Base-by-base conservation (phyloP, 2,797 vertebrate species). In the Dicrostonyx torquatus region DNA sequence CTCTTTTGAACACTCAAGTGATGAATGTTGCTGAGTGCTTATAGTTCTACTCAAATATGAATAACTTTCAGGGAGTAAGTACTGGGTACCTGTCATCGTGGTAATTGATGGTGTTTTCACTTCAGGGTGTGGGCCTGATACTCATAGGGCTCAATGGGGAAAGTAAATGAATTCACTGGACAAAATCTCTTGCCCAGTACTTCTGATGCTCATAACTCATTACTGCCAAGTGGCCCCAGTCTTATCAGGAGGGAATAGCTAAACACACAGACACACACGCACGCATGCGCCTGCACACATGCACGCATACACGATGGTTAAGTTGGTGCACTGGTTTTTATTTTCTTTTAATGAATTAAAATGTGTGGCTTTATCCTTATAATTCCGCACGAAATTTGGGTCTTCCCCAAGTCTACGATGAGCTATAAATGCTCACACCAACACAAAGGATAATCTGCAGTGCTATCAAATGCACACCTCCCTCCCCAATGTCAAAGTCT, bases 51-150 rank as follows among this genome's bases (percentile, higher is more conserved):
- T 98, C 98, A 98, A 99, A 98, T 98, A 99, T 97, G 98, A 99
- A 98, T 98, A 99, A 98, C 98, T 98, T 98, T 98, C 98, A 98
- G 98, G 98, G 98, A 98, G 97, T 29, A 85, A 98, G 98, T 99
- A 98, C 98, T 98, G 98, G 97, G 98, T 96, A 98, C 98, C 99
- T 99, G 99, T 99, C 99, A 98, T 97, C 97, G 96, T 98, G 98
- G 98, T 99, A 99, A 99, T 98, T 99, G 99, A 99, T 99, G 99
- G 99, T 99, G 99, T 99, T 99, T 99, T 99, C 98, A 99, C 99
- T 99, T 98, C 98, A 99, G 99, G 99, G 99, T 99, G 98, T 99
- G 98, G 98, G 98, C 98, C 97, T 97, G 98, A 98, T 98, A 98
- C 97, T 97, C 98, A 98, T 97, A 98, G 98, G 95, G 96, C 97